These are phyloP conservation scores for Cydia splendana DNA, from an alignment of 1,140 invertebrate genomes.

Conservation along the genomic window DNA sequence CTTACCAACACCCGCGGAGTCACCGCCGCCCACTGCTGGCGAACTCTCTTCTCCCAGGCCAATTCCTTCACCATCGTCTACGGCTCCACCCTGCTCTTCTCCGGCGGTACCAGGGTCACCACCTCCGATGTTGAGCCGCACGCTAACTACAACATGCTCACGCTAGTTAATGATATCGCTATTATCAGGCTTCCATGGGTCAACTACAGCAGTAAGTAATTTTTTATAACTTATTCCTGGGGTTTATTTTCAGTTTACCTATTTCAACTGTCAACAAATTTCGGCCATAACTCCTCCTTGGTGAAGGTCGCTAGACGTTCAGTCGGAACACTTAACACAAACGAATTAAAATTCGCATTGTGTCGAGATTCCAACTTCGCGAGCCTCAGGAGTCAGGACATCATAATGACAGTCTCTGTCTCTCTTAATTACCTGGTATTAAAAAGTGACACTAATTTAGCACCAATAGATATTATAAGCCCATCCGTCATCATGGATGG, in stretches of 20 bases:
- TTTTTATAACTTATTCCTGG: not conserved
- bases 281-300: no score
- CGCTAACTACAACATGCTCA: slow-evolving; percentile 32
- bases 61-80: slow-evolving; percentile 47
- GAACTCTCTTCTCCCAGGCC: slow-evolving; percentile 1
- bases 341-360: no score
- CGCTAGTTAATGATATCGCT: slow-evolving; percentile 29
- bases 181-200: slow-evolving; percentile 21
- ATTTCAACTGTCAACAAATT: slow-evolving; percentile 38
- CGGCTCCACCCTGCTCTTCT: slow-evolving; percentile 47
- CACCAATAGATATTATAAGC: no score
- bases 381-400: no score
- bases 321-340: no score
- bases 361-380: no score
- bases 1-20: slow-evolving; percentile 3
- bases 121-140: slow-evolving; percentile 39
- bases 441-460: no score
- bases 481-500: no score
- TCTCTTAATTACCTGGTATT: no score
- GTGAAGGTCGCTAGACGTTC: no score
- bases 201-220: slow-evolving; percentile 21
- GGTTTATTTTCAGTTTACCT: no score
- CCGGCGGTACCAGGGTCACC: slow-evolving; percentile 37
- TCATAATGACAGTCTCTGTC: no score
- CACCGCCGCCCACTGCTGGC: slow-evolving; percentile 27